Base-by-base conservation (phyloP, 2,888 invertebrate species). In the Rhopalosiphum nymphaeae region DNA sequence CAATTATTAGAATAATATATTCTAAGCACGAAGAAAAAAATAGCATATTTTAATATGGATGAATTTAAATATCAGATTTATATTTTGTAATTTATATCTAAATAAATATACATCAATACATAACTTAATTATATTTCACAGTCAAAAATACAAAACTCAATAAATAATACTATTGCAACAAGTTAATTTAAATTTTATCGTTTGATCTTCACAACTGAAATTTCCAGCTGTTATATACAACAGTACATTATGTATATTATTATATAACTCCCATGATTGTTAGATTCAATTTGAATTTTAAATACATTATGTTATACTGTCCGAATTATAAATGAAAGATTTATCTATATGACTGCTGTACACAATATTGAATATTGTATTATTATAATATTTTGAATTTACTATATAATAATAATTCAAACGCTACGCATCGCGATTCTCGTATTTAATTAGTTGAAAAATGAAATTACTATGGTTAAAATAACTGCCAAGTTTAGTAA, bases 401-500 rank as follows among this genome's bases (percentile, higher is more conserved):
- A 36, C 36, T 78, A 3, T 78, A 78, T 36, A 25, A 36, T 78
- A 78, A 78, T 67, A 78, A 78, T 78, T 21, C 36, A 78, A 78
- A 78, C 78, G 36, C 78, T 78, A 78, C 78, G 21, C 36, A 36
- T 21, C 53, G 7, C 26, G 2, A 21, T 89, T 89, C 61, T 61
- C 44, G 9, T 44, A 13, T 61, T 89, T 44, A 61, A 61, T 49
- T 36, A 67, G 46, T 49, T 25, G 46, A 86, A 91, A 91, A 91
- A 91, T 26, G 11, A n/a, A 86, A 86, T 91, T 46, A 25, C 86
- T 4, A 10, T 11, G 13, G 85, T 78, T 44, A 46, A n/a, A 86
- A 57, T n/a, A n/a, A 86, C 29, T 91, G 86, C 91, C 91, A 85
- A 91, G 36, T 85, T 61, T 57, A 86, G 57, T 86, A 13, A 36